Evolutionary conservation across 2,888 invertebrate genomes (phyloP).

Genomic region (Chesias legatella): DNA sequence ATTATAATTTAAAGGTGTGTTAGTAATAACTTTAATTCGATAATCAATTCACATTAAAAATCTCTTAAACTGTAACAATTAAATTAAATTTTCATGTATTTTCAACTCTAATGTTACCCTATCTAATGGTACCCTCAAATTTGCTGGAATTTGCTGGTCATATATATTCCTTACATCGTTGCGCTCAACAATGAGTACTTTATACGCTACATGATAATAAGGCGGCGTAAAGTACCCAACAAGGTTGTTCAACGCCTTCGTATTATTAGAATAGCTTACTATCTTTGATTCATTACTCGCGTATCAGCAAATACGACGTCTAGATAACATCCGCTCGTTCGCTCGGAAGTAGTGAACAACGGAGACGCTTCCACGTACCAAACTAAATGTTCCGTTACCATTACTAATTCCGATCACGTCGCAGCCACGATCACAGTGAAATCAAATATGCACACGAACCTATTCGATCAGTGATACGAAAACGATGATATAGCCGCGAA

Average conservation of each 20-base stretch:
- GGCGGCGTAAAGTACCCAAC: conserved; percentile 3
- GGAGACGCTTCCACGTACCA: conserved; percentile 17
- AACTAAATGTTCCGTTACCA: conserved; percentile 12
- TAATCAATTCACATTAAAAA: no score
- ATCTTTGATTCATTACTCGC: conserved; percentile 29
- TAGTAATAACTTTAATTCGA: no score
- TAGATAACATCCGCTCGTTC: conserved; percentile 13
- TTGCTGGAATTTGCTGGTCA: no score
- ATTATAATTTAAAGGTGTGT: no score
- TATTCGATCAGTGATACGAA: conserved; percentile 65
- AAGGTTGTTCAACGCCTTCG: neutral
- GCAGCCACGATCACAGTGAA: conserved; percentile 25
- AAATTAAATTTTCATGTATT: no score
- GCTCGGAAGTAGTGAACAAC: conserved; percentile 24
- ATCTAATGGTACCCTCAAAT: no score
- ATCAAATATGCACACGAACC: conserved; percentile 42
- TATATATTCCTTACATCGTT: no score
- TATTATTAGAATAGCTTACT: conserved; percentile 17
- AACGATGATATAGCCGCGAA: conserved; percentile 69
- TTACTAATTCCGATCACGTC: conserved; percentile 43
- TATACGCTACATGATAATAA: no score
- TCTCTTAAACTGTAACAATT: no score
- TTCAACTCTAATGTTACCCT: no score
- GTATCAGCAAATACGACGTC: conserved; percentile 17
- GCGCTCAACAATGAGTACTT: no score